Percentiles rank a stretch among this genome's conserved stretches.
phyloP scores from a whole-genome alignment of 2,113 vertebrate genomes.

The Chaetops frenatus region DNA sequence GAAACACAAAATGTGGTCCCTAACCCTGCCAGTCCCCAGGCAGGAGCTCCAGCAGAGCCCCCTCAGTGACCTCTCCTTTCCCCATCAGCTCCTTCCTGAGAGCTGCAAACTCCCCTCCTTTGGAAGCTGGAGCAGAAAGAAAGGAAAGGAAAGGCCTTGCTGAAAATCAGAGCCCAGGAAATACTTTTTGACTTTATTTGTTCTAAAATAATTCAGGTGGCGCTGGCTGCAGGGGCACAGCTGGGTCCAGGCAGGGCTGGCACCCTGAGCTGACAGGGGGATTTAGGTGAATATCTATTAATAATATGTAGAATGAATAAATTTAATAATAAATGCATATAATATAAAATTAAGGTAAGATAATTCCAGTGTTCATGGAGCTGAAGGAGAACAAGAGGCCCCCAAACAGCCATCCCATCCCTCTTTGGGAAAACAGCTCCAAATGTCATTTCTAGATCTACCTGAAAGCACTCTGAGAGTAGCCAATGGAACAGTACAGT shows the following conservation, averaged over 20 bases:
- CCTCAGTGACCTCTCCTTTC: background rate
- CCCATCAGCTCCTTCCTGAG: background rate
- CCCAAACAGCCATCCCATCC: background rate
- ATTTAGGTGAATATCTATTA: background rate
- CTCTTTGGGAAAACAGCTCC: background rate
- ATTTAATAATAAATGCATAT: background rate
- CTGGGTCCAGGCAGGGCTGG: background rate
- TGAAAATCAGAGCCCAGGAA: background rate
- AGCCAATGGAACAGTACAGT: fast-evolving
- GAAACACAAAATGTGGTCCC: background rate
- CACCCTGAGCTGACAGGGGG: background rate
- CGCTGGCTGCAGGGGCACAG: background rate
- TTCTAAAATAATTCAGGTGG: background rate
- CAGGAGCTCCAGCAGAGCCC: background rate
- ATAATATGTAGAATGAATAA: fast-evolving
- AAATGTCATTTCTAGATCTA: no score
- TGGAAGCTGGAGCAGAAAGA: background rate
- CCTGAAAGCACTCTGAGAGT: fast-evolving
- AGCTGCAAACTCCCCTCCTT: background rate
- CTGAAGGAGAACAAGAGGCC: background rate
- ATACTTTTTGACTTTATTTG: background rate
- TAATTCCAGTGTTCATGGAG: background rate
- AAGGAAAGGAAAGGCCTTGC: background rate
- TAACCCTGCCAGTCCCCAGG: background rate
- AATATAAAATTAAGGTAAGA: no score